A percentile compares a stretch with the other conserved stretches of the same genome.
These are phyloP conservation scores for Girardinichthys multiradiatus DNA, from an alignment of 2,113 vertebrate species.

Conservation along the genomic window DNA sequence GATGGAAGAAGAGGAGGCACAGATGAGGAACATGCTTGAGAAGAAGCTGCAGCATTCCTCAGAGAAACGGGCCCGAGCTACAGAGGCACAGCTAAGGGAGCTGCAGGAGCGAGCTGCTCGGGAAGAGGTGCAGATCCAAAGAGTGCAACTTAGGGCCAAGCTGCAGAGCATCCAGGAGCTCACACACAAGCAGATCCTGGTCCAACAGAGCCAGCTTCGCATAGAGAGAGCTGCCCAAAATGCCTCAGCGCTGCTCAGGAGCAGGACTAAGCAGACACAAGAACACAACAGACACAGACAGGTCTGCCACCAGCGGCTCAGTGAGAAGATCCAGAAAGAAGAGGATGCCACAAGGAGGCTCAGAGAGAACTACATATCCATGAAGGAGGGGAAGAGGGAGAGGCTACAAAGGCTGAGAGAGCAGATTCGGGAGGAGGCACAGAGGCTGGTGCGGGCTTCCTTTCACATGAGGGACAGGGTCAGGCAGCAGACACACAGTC, in stretches of 20 bases:
- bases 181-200: constrained; percentile 61
- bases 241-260: constrained; percentile 22
- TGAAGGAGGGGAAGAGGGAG: constrained; percentile 75
- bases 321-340: constrained; percentile 72
- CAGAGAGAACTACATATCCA: constrained; percentile 61
- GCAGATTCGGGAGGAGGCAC: constrained; percentile 70
- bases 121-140: constrained; percentile 68
- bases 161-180: constrained; percentile 55
- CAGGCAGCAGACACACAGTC: constrained; percentile 59
- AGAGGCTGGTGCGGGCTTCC: constrained; percentile 67
- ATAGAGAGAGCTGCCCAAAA: constrained; percentile 54
- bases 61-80: constrained; percentile 43
- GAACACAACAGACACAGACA: constrained; percentile 64
- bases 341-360: constrained; percentile 65
- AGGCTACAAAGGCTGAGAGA: constrained; percentile 69
- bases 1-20: constrained; percentile 66
- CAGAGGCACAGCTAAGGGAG: constrained; percentile 54
- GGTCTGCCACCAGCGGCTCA: constrained; percentile 66
- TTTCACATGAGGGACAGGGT: constrained; percentile 76
- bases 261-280: constrained; percentile 35
- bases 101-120: constrained; percentile 54
- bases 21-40: constrained; percentile 68
- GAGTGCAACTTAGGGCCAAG: constrained; percentile 50
- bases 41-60: constrained; percentile 55
- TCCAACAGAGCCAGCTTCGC: constrained; percentile 67